phyloP scores from a whole-genome alignment of 2,113 vertebrate species.

The Cricetomys ansorgei region DNA sequence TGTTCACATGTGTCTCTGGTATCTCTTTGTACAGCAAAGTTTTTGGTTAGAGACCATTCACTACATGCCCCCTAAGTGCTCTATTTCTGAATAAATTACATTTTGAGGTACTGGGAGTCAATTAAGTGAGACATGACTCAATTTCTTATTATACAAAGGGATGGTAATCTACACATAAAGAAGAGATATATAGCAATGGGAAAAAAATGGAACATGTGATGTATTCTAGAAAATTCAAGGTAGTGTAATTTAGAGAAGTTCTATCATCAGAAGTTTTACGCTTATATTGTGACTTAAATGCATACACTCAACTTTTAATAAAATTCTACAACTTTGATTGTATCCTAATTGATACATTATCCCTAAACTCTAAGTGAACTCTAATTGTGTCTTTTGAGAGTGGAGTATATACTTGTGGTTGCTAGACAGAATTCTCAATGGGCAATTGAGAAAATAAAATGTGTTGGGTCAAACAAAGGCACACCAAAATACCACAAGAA shows the following conservation, averaged over 20 bases:
- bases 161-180: background rate
- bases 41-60: no score
- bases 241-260: background rate
- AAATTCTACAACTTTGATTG: background rate
- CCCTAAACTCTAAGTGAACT: background rate
- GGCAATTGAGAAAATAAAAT: background rate
- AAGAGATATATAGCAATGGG: fast-evolving
- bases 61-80: background rate
- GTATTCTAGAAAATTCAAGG: background rate
- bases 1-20: no score
- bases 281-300: background rate
- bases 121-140: background rate
- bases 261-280: background rate
- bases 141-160: background rate
- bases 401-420: background rate
- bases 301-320: background rate
- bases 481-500: background rate
- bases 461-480: background rate
- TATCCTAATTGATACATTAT: background rate
- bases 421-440: background rate
- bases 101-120: background rate
- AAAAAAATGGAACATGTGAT: background rate
- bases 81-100: background rate
- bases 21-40: background rate
- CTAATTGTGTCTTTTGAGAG: slow-evolving; percentile 64